Evolutionary conservation across 1,140 invertebrate genomes (phyloP).

Genomic region (Sarcophaga bullata): DNA sequence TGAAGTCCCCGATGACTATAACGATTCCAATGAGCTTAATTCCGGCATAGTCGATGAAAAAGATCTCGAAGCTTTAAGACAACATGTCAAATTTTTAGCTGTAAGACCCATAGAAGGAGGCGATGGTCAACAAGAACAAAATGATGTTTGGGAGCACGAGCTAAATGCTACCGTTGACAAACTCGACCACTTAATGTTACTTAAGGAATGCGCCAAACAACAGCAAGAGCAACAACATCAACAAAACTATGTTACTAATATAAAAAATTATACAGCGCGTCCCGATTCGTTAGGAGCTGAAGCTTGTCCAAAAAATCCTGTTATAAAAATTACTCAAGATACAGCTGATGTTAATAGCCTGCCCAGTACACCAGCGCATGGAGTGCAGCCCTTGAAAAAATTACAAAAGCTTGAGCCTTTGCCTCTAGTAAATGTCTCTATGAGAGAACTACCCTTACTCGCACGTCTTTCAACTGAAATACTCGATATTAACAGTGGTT

Average conservation of each 20-base stretch:
- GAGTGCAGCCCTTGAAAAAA: constrained; percentile 55
- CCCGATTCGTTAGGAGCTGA: constrained; percentile 60
- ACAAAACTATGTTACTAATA: constrained; percentile 42
- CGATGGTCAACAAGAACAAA: constrained; percentile 70
- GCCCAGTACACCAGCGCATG: constrained; percentile 59
- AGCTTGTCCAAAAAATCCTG: constrained; percentile 47
- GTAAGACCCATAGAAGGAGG: constrained; percentile 72
- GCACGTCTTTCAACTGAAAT: constrained; percentile 60
- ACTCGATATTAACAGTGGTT: constrained; percentile 54
- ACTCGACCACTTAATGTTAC: constrained; percentile 73
- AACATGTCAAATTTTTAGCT: constrained; percentile 71
- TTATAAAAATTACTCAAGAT: constrained; percentile 44
- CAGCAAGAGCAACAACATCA: constrained; percentile 51
- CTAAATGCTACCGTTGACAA: constrained; percentile 74
- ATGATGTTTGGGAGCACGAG: constrained; percentile 72
- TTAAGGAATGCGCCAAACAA: constrained; percentile 64
- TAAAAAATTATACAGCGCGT: constrained; percentile 45
- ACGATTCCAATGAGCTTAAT: constrained; percentile 53
- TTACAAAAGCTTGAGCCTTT: constrained; percentile 60
- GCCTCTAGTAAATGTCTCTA: constrained; percentile 63
- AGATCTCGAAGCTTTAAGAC: constrained; percentile 65
- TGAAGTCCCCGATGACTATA: constrained; percentile 50
- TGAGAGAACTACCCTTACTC: constrained; percentile 61
- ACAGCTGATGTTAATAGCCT: constrained; percentile 48
- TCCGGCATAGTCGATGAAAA: constrained; percentile 55